phyloP scores from a whole-genome alignment of 2,113 vertebrate genomes.

The Microcebus murinus region DNA sequence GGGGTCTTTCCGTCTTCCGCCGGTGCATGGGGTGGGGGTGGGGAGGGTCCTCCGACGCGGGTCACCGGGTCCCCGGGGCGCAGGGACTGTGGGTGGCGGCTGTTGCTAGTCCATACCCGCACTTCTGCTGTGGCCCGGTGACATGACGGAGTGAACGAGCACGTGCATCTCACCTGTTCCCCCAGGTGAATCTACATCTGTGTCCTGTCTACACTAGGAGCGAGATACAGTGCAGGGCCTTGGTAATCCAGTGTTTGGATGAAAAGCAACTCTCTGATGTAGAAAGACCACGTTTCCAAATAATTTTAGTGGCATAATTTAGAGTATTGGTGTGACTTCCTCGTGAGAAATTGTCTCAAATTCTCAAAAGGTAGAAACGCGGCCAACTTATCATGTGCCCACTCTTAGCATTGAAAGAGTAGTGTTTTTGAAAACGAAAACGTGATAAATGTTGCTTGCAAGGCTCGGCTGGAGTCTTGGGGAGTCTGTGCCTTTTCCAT shows the following conservation, averaged over 20 bases:
- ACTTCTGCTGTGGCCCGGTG: constrained; percentile 22
- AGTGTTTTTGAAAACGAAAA: constrained; percentile 43
- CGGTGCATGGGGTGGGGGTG: too few relatives aligned
- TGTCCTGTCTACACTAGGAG: neutral
- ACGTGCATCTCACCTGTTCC: neutral
- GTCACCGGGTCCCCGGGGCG: too few relatives aligned
- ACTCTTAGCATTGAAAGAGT: constrained; percentile 66
- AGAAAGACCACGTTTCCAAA: neutral
- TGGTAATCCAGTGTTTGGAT: neutral
- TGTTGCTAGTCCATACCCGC: neutral
- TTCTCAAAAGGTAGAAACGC: constrained; percentile 23
- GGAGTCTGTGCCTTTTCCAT: constrained; percentile 63
- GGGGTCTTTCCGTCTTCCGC: too few relatives aligned
- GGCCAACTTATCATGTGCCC: neutral
- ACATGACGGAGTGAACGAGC: neutral
- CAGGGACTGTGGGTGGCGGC: too few relatives aligned
- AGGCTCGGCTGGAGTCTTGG: constrained; percentile 41
- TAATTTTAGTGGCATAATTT: constrained; percentile 13
- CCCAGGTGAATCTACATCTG: neutral
- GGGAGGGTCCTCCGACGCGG: neutral
- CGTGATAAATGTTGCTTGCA: constrained; percentile 52
- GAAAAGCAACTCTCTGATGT: neutral
- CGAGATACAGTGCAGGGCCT: neutral
- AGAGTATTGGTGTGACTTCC: constrained; percentile 27
- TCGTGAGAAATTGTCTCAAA: constrained; percentile 8